phyloP scores from a whole-genome alignment of 2,113 vertebrate species.

The Miniopterus natalensis region DNA sequence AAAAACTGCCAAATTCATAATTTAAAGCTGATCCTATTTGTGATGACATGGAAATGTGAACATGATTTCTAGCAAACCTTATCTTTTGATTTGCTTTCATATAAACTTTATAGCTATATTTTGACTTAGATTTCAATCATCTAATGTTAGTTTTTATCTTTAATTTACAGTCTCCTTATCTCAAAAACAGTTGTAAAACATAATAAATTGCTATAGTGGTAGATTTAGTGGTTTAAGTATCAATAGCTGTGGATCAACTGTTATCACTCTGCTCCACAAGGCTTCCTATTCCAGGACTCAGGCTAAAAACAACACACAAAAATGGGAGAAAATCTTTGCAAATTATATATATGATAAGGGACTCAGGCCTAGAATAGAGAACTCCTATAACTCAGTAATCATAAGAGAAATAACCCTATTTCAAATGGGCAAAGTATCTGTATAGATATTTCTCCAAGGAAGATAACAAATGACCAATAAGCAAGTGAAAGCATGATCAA shows the following conservation, averaged over 20 bases:
- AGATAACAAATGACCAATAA: not conserved
- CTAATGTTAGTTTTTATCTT: not conserved
- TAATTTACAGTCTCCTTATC: not conserved
- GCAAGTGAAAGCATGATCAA: not conserved
- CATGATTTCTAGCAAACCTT: not conserved
- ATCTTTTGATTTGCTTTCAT: not conserved
- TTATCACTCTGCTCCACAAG: not conserved
- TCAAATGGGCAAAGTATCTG: not conserved
- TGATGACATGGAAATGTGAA: not conserved
- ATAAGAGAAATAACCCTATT: not conserved
- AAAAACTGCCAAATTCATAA: not conserved
- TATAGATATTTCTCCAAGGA: not conserved
- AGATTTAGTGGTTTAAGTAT: not conserved
- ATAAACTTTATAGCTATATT: not conserved
- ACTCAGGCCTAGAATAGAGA: not conserved
- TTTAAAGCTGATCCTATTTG: not conserved
- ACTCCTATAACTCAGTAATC: not conserved
- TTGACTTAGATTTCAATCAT: not conserved
- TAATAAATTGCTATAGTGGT: not conserved
- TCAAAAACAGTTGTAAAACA: not conserved
- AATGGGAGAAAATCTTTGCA: not conserved
- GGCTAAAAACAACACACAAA: not conserved
- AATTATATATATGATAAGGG: not conserved
- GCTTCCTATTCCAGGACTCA: not conserved
- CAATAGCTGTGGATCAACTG: not conserved